Percentiles rank a stretch among this genome's conserved stretches.
These are phyloP conservation scores for Castor canadensis DNA, from an alignment of 2,113 vertebrate genomes.

Conservation along the genomic window DNA sequence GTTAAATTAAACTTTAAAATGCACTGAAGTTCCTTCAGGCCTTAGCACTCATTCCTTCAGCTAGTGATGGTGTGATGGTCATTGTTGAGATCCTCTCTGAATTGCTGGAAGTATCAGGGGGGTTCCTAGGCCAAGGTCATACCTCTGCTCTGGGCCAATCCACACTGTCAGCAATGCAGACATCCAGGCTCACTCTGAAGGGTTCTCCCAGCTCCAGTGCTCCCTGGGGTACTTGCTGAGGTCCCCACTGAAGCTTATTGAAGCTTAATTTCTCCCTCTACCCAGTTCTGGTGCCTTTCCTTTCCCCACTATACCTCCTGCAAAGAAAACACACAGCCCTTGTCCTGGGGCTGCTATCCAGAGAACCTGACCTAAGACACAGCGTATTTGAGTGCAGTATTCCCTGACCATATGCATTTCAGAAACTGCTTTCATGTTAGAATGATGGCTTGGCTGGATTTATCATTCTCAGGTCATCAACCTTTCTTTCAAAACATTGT, in stretches of 20 bases:
- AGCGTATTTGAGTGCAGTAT: neutral
- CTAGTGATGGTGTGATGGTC: neutral
- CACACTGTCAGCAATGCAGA: neutral
- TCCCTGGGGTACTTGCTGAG: neutral
- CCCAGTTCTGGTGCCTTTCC: neutral
- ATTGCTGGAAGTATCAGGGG: neutral
- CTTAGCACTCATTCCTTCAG: neutral
- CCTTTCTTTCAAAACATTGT: neutral
- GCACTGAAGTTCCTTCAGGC: neutral
- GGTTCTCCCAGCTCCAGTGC: too few species aligned
- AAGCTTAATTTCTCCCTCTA: neutral
- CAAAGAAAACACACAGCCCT: neutral
- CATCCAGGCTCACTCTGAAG: too few species aligned
- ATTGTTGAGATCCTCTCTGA: neutral
- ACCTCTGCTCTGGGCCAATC: neutral
- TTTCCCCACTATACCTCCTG: neutral
- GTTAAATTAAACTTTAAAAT: neutral
- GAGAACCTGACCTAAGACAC: neutral
- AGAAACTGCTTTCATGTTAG: neutral
- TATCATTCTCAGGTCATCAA: neutral
- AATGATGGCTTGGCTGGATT: neutral
- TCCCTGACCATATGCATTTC: neutral
- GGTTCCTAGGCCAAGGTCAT: neutral
- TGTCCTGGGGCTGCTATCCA: neutral
- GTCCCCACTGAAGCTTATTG: fast-evolving